A percentile compares a stretch with the other conserved stretches of the same genome.
Conservation (phyloP, 2,888 invertebrate genomes). For the Sicus ferrugineus region DNA sequence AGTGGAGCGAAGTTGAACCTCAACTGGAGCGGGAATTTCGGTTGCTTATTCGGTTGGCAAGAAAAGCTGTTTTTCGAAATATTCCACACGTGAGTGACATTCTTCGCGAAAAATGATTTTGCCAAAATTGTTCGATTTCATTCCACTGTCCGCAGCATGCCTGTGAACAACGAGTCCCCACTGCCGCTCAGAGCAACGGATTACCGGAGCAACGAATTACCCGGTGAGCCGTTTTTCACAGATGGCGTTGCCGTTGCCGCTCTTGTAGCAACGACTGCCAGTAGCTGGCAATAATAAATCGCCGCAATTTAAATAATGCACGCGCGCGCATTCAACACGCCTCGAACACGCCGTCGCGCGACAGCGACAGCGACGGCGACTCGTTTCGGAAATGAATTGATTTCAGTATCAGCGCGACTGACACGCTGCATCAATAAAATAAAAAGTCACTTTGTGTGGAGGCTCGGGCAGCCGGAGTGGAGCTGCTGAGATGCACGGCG, state of each 20-base stretch:
- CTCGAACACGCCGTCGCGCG: constrained; percentile 17
- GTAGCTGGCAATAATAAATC: constrained; percentile 29
- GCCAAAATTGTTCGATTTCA: neutral
- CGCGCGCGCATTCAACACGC: constrained; percentile 33
- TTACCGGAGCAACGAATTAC: constrained; percentile 30
- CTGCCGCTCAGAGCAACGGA: constrained; percentile 12
- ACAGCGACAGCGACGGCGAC: neutral
- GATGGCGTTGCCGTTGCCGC: neutral
- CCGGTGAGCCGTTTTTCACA: constrained; percentile 38
- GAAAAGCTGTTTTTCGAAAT: neutral
- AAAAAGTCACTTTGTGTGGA: constrained; percentile 20
- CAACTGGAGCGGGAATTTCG: neutral
- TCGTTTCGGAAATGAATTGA: constrained; percentile 31
- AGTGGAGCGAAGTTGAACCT: neutral
- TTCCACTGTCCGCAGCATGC: neutral
- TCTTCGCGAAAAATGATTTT: neutral
- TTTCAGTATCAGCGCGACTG: constrained; percentile 25
- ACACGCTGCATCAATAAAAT: constrained; percentile 31
- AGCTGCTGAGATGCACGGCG: neutral
- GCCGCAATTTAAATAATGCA: constrained; percentile 32
- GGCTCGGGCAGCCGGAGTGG: neutral
- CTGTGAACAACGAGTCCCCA: neutral
- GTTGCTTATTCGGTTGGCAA: neutral
- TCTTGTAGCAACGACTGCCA: neutral
- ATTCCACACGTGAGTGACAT: neutral